A percentile compares a stretch with the other conserved stretches of the same genome.
Evolutionary conservation across 2,113 vertebrate species (phyloP).

Genomic region (Mohoua ochrocephala): DNA sequence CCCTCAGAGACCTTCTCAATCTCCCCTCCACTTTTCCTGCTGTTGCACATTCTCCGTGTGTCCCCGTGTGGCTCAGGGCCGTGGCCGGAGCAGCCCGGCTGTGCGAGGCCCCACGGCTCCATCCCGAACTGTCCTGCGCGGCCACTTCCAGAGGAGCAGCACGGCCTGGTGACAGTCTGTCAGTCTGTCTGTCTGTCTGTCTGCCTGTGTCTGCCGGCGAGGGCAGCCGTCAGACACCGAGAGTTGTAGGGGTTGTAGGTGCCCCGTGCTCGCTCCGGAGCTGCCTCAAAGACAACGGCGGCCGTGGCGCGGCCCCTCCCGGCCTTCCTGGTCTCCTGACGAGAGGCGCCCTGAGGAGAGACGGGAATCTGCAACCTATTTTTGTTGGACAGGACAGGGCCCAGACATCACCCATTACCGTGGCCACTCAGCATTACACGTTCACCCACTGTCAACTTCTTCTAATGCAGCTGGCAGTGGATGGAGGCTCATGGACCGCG

Average conservation of each 20-base stretch:
- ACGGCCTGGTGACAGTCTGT: no score
- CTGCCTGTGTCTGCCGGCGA: not conserved
- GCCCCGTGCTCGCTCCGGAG: no score
- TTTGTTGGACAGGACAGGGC: not conserved
- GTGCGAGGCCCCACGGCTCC: not conserved
- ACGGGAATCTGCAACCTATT: not conserved
- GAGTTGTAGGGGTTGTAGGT: not conserved
- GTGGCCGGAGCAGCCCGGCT: accelerated
- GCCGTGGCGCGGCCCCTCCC: accelerated
- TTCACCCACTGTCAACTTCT: not conserved
- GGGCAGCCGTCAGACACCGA: accelerated
- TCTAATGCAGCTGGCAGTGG: not conserved
- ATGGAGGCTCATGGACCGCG: not conserved
- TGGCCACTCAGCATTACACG: accelerated
- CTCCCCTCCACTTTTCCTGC: accelerated
- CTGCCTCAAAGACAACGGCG: no score
- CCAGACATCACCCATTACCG: not conserved
- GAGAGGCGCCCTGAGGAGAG: not conserved
- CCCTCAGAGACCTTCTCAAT: not conserved
- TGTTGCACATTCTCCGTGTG: no score
- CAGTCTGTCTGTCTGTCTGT: not conserved
- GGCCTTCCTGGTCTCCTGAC: no score
- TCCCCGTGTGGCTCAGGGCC: not conserved
- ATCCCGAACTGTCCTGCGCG: accelerated
- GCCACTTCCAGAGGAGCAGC: not conserved